Evolutionary conservation across 2,888 invertebrate species (phyloP), one percentile per base, ranked within the genome.

Genomic region (Cryptocephalus primarius): DNA sequence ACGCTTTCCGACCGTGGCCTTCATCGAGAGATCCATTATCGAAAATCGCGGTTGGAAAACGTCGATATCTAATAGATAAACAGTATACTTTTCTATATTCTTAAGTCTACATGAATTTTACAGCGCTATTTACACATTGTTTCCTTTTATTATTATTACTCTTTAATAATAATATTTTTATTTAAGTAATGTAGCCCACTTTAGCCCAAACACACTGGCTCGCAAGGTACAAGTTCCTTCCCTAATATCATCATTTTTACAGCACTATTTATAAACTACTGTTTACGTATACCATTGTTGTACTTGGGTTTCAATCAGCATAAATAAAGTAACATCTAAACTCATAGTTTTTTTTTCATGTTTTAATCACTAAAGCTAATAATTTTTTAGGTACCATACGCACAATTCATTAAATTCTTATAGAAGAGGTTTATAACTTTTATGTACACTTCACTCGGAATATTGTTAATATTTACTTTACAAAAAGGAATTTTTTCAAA

Each of bases 41-140:
- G 22, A 22, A 22, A 22, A 22, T 22, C 22, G 22, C 22, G 22
- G 6, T 22, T 22, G 22, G 22, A 22, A 22, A 22, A 6, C 22
- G 22, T 22, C 22, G 22, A 22, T 43, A 57, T 58, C 62, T 63
- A 22, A 22, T 22, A 63, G 62, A 61, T 61, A 65, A 67, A 68
- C 67, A 69, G 68, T 69, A 69, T 69, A 70, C 68, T 69, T 22
- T 66, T 67, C 65, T 68, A 68, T 69, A 67, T 69, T 65, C 68
- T 67, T 69, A 69, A 52, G 32, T 51, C 65, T 65, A 66, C 58
- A 61, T 65, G 61, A 67, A 68, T 67, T 68, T 69, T 68, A 69
- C 68, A 56, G 51, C 54, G 43, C 44, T 57, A 57, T 57, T 40
- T 57, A 57, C 54, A 55, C 39, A 40, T 36, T 36, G n/a, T 36